Conservation (phyloP, 64 coral and sea anemone species). For the Pachyseris speciosa region DNA sequence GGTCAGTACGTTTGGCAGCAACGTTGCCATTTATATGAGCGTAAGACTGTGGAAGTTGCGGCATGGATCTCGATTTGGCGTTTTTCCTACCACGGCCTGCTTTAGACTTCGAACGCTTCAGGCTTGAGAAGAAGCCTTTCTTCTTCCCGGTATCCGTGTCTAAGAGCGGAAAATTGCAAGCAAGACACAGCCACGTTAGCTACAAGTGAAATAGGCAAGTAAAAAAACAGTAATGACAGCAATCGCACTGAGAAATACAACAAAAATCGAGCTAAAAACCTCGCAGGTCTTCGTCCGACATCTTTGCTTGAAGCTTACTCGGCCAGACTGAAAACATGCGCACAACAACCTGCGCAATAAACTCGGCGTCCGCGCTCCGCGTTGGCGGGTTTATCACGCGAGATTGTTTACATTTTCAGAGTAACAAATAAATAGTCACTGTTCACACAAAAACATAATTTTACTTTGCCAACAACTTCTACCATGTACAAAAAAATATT, state of each 20-base stretch:
- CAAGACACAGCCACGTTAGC: slow-evolving; percentile 34
- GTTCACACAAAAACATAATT: neutral
- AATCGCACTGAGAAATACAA: slow-evolving; percentile 11
- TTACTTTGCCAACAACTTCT: neutral
- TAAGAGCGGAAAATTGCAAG: slow-evolving; percentile 64
- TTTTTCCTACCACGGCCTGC: slow-evolving; percentile 77
- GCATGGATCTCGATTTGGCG: slow-evolving; percentile 80
- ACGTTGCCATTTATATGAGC: slow-evolving; percentile 69
- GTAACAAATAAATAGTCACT: neutral
- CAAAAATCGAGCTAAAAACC: slow-evolving; percentile 80
- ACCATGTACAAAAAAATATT: neutral
- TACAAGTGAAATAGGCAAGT: neutral
- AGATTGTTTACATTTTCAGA: slow-evolving; percentile 79
- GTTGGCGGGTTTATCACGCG: slow-evolving; percentile 70
- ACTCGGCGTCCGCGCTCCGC: slow-evolving; percentile 60
- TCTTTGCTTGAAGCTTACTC: slow-evolving; percentile 67
- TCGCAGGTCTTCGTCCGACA: slow-evolving; percentile 93
- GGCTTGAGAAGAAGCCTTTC: slow-evolving; percentile 83
- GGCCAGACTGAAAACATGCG: slow-evolving; percentile 72
- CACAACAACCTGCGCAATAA: slow-evolving; percentile 84
- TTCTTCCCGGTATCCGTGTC: slow-evolving; percentile 76
- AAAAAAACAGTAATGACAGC: neutral
- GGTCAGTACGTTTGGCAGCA: slow-evolving; percentile 78
- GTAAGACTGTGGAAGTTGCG: slow-evolving; percentile 85
- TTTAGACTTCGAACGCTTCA: slow-evolving; percentile 79